These are phyloP conservation scores for Helicoverpa armigera DNA, from an alignment of 1,140 invertebrate species.

Conservation along the genomic window DNA sequence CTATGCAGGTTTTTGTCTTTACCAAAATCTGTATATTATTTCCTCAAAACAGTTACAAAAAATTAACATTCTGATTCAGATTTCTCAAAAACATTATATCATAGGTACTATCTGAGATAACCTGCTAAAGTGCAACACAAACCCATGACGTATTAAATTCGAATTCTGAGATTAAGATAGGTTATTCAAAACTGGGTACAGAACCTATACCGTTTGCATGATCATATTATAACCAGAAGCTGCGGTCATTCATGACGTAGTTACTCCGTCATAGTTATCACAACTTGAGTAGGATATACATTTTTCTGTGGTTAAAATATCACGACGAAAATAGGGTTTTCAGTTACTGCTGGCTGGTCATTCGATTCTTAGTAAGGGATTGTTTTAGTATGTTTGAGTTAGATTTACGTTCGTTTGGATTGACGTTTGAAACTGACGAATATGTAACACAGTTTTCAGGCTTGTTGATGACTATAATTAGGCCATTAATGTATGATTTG, in stretches of 20 bases:
- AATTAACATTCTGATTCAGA: background rate
- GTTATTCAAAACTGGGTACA: background rate
- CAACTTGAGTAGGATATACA: conserved; percentile 14
- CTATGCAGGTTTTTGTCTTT: too few species aligned
- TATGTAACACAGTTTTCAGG: too few species aligned
- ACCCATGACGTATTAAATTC: conserved; percentile 9
- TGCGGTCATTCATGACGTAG: conserved; percentile 32
- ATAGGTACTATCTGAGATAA: background rate
- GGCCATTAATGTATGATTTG: too few species aligned
- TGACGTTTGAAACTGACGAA: too few species aligned
- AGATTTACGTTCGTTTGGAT: too few species aligned
- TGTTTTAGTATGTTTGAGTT: background rate
- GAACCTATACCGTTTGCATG: background rate
- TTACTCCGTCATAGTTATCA: background rate
- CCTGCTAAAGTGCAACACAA: background rate
- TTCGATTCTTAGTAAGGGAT: background rate
- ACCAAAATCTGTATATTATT: too few species aligned
- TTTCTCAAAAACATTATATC: background rate
- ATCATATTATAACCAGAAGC: background rate
- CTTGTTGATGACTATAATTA: too few species aligned
- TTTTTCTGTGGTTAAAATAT: conserved; percentile 11
- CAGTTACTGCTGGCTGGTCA: background rate
- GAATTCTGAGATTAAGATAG: background rate
- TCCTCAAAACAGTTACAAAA: too few species aligned
- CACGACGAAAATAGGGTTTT: conserved; percentile 29